Base-by-base conservation (phyloP, 2,113 vertebrate genomes). In the Protobothrops mucrosquamatus region DNA sequence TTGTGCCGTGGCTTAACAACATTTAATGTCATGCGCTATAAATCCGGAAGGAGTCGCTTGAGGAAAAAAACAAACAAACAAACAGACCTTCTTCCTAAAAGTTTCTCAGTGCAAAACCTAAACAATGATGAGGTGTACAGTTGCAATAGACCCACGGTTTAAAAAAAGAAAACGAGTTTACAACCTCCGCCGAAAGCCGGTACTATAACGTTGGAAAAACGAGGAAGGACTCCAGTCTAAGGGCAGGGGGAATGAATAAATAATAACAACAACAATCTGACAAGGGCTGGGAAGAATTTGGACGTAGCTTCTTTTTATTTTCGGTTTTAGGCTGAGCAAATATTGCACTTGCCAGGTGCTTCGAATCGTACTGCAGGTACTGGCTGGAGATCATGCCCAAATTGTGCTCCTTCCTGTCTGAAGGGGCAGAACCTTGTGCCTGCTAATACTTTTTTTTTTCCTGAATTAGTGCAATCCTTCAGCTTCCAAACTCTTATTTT, bases 81-180 rank as follows among this genome's bases (percentile, higher is more conserved):
- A 59, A 9, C 96, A 96, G 95, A 43, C 96, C 96, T 97, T 98
- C 97, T 97, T 96, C 98, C 97, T 96, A 97, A 97, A 97, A 96
- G 96, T 97, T 93, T 93, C 96, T 97, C 98, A 98, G 98, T 98
- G 99, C 98, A 98, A 98, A 98, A 98, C 98, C 97, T 97, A 98
- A 98, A 98, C 46, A 98, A 98, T 97, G 97, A 98, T 98, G 98
- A 99, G 98, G 98, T 98, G 97, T 95, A 98, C 98, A 98, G 98
- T 98, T 98, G 98, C 97, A 14, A 97, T 26, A 39, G 97, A 94
- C 98, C 97, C 98, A 97, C 97, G 98, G 97, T 97, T 81, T 97
- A 97, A 95, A 95, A 97, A 95, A 97, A 95, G 26, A 96, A 97
- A 98, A 97, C 94, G 0, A 97, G 95, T 95, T 94, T 91, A 88